These are phyloP conservation scores for Helarctos malayanus DNA, from an alignment of 2,797 vertebrate genomes.

Conservation along the genomic window DNA sequence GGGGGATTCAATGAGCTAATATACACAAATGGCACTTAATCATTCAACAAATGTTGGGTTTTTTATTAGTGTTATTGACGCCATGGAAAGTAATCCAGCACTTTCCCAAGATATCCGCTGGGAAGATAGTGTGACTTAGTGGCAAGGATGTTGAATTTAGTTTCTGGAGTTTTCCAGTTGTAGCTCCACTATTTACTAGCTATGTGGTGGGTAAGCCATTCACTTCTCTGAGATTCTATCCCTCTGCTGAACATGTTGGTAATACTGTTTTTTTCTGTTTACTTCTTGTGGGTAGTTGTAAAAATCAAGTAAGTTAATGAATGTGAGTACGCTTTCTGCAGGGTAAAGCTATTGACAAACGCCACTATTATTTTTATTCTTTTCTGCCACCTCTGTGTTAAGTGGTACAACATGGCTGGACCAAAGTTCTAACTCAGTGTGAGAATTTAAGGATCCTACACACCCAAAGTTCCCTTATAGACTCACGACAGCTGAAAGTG, in stretches of 20 bases:
- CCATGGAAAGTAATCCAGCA: neutral
- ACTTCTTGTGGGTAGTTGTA: neutral
- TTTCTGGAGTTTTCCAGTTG: neutral
- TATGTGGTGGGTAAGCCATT: neutral
- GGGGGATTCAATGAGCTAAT: neutral
- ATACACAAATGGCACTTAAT: neutral
- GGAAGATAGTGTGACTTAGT: neutral
- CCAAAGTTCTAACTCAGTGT: neutral
- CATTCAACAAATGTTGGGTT: neutral
- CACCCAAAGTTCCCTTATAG: neutral
- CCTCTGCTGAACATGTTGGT: neutral
- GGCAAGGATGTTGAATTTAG: neutral
- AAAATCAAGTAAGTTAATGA: conserved; percentile 42
- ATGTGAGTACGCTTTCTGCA: neutral
- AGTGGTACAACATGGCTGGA: neutral
- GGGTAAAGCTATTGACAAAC: neutral
- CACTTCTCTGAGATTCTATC: neutral
- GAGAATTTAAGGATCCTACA: neutral
- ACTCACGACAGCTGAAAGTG: neutral
- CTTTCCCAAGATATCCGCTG: neutral
- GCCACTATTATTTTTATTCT: neutral
- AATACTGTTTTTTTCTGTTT: conserved; percentile 8
- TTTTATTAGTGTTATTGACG: neutral
- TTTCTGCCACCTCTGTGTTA: neutral
- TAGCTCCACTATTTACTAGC: neutral